phyloP scores from a whole-genome alignment of 2,797 vertebrate species.

The Poecilia picta region DNA sequence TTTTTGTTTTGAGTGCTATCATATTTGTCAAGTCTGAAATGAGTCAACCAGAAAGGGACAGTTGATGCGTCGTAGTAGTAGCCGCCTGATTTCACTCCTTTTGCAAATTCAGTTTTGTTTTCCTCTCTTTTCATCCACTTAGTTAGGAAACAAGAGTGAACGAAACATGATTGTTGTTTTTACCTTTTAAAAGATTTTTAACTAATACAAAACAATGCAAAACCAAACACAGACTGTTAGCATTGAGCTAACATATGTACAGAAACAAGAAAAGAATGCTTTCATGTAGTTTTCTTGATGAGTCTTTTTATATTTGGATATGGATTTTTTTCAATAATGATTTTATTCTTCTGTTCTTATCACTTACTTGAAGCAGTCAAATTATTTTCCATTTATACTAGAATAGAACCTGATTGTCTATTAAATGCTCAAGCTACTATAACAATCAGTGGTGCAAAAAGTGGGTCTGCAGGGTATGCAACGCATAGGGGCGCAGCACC shows the following conservation, averaged over 20 bases:
- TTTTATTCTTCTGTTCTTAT: neutral
- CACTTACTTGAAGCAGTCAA: neutral
- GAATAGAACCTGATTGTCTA: neutral
- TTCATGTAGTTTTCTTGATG: neutral
- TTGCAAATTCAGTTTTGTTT: neutral
- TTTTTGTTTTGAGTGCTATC: neutral
- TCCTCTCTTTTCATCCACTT: neutral
- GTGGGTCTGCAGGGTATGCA: too few relatives aligned
- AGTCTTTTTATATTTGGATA: neutral
- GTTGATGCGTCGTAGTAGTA: neutral
- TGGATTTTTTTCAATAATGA: neutral
- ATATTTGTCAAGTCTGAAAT: neutral
- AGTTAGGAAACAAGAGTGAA: neutral
- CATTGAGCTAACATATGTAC: neutral
- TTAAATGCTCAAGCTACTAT: neutral
- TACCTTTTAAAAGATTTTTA: neutral
- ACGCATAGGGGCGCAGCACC: too few relatives aligned
- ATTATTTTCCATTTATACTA: neutral
- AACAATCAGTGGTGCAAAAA: too few relatives aligned
- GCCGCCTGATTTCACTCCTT: neutral
- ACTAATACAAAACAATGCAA: neutral
- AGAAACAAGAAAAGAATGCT: neutral
- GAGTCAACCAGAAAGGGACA: neutral
- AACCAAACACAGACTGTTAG: neutral
- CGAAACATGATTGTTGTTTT: neutral